A percentile compares a stretch with the other conserved stretches of the same genome.
Evolutionary conservation across 2,113 vertebrate species (phyloP).

Genomic region (Silurus meridionalis): DNA sequence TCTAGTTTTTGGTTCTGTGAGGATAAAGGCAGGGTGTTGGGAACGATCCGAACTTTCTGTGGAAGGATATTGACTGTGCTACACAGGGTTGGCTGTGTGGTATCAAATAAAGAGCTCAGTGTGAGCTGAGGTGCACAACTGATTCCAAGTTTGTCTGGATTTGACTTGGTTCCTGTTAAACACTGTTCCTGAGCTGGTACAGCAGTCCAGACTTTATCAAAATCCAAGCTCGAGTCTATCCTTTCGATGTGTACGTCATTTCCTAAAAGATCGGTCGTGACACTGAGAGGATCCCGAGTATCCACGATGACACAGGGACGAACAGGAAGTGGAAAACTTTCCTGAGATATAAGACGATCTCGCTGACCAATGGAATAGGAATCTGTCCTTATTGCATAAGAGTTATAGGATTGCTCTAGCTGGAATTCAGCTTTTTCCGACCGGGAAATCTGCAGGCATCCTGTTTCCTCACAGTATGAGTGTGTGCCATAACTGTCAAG

Average conservation of each 20-base stretch:
- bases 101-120: conserved; percentile 60
- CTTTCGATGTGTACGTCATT: conserved; percentile 62
- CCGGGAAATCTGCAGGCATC: conserved; percentile 71
- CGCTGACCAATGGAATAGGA: conserved; percentile 63
- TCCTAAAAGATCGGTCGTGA: conserved; percentile 62
- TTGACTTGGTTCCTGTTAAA: conserved; percentile 54
- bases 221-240: conserved; percentile 66
- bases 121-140: conserved; percentile 60
- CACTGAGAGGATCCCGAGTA: conserved; percentile 66
- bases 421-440: conserved; percentile 52
- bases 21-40: conserved; percentile 69
- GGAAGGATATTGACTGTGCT: conserved; percentile 55
- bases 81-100: conserved; percentile 54
- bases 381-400: conserved; percentile 52
- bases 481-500: conserved; percentile 72
- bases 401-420: conserved; percentile 43
- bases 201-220: conserved; percentile 68
- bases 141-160: conserved; percentile 44
- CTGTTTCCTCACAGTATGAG: conserved; percentile 76
- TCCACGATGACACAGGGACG: conserved; percentile 61
- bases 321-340: conserved; percentile 64
- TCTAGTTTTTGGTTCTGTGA: conserved; percentile 71
- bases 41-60: conserved; percentile 59
- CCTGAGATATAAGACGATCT: conserved; percentile 69
- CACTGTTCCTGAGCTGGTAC: conserved; percentile 54